Base-by-base conservation (phyloP, 2,797 vertebrate species). In the Eremophila alpestris region DNA sequence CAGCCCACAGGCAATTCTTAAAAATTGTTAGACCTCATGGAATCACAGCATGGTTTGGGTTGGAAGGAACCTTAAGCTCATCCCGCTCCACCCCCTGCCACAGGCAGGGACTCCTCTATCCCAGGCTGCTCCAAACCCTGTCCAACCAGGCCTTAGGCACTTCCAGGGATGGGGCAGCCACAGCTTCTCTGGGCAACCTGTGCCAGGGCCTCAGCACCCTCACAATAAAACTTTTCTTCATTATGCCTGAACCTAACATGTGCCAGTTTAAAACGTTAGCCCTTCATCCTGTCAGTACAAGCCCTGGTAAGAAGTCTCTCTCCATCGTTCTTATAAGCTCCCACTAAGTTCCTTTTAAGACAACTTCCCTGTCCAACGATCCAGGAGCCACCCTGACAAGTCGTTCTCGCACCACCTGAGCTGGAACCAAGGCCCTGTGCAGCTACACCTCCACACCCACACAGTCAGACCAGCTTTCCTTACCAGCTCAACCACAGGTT, bases 401-500 rank as follows among this genome's bases (percentile, higher is more conserved):
- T 62, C 48, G 55, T 16, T 63, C 68, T 55, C 9, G 2, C 29
- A 63, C 23, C 8, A 20, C n/a, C 27, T n/a, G 16, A 46, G 16
- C 46, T 29, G 24, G 11, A 19, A 54, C 20, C 0, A 1, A 86
- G 55, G 24, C 17, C 27, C 60, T 36, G 43, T 2, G 1, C 64
- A 62, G 23, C 40, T 54, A 10, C 34, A 62, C 29, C 13, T 36
- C 29, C 46, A 32, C 9, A 55, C 17, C 9, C 21, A 45, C 45
- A n/a, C 9, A 55, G 13, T 29, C 24, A 41, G 11, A 69, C 29
- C 49, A 64, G 19, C 22, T 12, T 48, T 62, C 48, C 41, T 54
- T 34, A 77, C 41, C 34, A 55, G 30, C 41, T 22, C 55, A 30
- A 54, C 30, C 41, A 51, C 9, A 60, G 30, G 30, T 34, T 62